A percentile compares a stretch with the other conserved stretches of the same genome.
Evolutionary conservation across 2,113 vertebrate genomes (phyloP).

Genomic region (Isichthys henryi): DNA sequence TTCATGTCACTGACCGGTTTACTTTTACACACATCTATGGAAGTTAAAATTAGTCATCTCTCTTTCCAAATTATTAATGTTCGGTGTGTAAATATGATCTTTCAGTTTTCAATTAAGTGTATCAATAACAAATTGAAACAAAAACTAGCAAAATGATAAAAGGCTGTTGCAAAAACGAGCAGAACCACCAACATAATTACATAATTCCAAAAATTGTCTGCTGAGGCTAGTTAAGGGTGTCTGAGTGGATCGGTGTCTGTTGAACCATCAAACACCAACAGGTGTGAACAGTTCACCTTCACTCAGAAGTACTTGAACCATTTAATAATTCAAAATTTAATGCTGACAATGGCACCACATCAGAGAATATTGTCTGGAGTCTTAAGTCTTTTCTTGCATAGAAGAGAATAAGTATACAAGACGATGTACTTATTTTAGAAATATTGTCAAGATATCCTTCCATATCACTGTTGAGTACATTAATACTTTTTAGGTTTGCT

Average conservation of each 20-base stretch:
- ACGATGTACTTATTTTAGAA: background rate
- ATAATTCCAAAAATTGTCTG: background rate
- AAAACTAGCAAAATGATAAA: background rate
- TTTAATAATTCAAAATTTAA: background rate
- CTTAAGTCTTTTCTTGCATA: background rate
- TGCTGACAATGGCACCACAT: background rate
- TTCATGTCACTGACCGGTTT: background rate
- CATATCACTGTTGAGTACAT: background rate
- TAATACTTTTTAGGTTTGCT: background rate
- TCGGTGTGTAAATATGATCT: background rate
- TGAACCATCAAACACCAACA: background rate
- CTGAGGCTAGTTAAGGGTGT: background rate
- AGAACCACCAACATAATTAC: background rate
- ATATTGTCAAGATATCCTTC: background rate
- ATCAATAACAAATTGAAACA: background rate
- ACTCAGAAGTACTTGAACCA: background rate
- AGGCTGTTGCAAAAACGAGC: background rate
- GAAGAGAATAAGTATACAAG: background rate
- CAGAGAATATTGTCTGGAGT: background rate
- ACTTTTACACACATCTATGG: background rate
- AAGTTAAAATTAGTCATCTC: background rate
- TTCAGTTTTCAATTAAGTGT: background rate
- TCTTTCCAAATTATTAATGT: background rate
- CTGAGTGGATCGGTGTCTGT: background rate
- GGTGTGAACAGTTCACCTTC: background rate